A percentile compares a stretch with the other conserved stretches of the same genome.
Evolutionary conservation across 1,140 invertebrate species (phyloP).

Genomic region (Danaus melanippus): DNA sequence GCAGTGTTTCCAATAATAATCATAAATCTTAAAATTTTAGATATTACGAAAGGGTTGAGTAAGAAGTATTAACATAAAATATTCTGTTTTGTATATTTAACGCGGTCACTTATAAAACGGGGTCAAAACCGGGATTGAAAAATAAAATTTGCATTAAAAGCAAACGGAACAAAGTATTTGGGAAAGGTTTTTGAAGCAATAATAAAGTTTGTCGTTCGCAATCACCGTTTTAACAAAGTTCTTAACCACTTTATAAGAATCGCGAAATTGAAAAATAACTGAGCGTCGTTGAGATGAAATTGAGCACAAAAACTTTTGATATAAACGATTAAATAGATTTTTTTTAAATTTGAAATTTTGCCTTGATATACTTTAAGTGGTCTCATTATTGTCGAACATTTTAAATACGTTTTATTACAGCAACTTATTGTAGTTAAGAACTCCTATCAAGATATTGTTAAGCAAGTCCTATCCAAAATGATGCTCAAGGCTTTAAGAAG

Average conservation of each 20-base stretch:
- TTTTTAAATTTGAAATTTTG: conserved; percentile 11
- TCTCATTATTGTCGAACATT: too few species aligned
- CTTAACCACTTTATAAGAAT: conserved; percentile 33
- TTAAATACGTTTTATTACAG: too few species aligned
- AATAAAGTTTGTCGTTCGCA: conserved; percentile 25
- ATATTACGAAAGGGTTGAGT: too few species aligned
- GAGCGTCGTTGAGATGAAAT: conserved; percentile 46
- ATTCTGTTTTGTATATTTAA: conserved; percentile 2
- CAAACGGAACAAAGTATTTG: conserved; percentile 6
- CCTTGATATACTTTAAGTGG: too few species aligned
- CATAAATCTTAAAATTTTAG: too few species aligned
- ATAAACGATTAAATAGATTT: conserved; percentile 40
- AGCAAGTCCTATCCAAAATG: too few species aligned
- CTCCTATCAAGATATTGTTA: too few species aligned
- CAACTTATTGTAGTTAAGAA: too few species aligned
- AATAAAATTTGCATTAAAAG: conserved; percentile 5
- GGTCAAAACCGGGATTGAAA: conserved; percentile 1
- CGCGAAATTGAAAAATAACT: conserved; percentile 63
- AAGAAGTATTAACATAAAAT: too few species aligned
- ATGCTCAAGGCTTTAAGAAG: too few species aligned
- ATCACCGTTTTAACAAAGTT: conserved; percentile 43
- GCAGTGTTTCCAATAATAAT: too few species aligned
- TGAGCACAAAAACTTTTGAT: conserved; percentile 32
- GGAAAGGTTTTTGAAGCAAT: conserved; percentile 7
- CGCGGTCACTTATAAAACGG: conserved; percentile 4